A percentile compares a stretch with the other conserved stretches of the same genome.
Conservation (phyloP, 2,888 invertebrate species). For the Hemicrepidius hirtus region DNA sequence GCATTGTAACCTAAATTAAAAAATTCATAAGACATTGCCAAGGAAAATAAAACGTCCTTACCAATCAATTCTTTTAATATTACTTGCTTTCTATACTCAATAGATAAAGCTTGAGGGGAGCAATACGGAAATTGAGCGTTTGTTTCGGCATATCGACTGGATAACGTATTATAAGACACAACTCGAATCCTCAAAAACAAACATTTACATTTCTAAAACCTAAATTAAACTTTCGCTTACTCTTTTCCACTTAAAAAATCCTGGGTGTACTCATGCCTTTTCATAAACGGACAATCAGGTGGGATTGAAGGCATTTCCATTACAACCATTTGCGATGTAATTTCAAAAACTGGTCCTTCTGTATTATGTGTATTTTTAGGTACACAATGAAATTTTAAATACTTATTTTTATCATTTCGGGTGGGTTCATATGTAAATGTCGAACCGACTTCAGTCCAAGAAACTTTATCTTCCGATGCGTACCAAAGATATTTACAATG, state of each 20-base stretch:
- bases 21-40: neutral
- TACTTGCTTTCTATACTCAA: conserved; percentile 90
- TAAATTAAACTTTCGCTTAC: neutral
- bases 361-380: conserved; percentile 72
- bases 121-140: conserved; percentile 85
- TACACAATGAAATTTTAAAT: conserved; percentile 76
- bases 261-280: conserved; percentile 80
- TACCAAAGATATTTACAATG: conserved; percentile 81
- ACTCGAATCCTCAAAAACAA: conserved; percentile 78
- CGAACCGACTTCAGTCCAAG: conserved; percentile 76
- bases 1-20: conserved; percentile 83
- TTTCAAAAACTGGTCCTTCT: conserved; percentile 73
- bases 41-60: conserved; percentile 30
- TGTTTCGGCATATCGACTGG: conserved; percentile 85
- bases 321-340: conserved; percentile 63
- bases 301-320: conserved; percentile 76
- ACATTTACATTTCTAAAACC: neutral
- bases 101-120: conserved; percentile 83
- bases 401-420: conserved; percentile 77
- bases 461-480: conserved; percentile 67
- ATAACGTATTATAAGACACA: conserved; percentile 90
- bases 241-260: neutral
- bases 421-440: conserved; percentile 77
- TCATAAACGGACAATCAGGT: conserved; percentile 83
- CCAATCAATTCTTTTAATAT: conserved; percentile 80